Conservation (phyloP, 1,140 invertebrate species). For the Latrodectus geometricus region DNA sequence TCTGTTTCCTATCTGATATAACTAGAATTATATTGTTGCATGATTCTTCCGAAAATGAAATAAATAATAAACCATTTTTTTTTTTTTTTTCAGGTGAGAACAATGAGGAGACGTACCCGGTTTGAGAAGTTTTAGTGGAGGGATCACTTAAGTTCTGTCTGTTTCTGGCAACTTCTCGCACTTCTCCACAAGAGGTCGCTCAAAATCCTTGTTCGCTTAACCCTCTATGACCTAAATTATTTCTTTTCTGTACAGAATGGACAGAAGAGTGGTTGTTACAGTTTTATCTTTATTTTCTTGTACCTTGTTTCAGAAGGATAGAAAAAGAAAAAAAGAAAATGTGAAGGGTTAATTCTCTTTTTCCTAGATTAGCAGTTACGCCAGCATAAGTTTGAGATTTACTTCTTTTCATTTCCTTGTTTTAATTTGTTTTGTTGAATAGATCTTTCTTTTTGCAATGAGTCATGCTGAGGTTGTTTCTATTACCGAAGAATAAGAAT, state of each 20-base stretch:
- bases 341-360: too few relatives aligned
- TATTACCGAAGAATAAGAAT: not conserved
- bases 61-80: too few relatives aligned
- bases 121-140: constrained; percentile 10
- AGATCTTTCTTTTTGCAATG: not conserved
- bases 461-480: not conserved
- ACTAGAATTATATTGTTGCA: too few relatives aligned
- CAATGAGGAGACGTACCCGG: constrained; percentile 37
- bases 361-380: too few relatives aligned
- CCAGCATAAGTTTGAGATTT: not conserved
- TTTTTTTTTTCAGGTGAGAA: constrained; percentile 10
- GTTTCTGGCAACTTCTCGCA: not conserved
- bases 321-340: too few relatives aligned
- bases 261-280: not conserved
- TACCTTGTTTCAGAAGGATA: constrained; percentile 3
- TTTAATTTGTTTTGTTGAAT: not conserved
- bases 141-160: not conserved
- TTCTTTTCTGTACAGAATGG: constrained; percentile 11
- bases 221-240: constrained; percentile 53
- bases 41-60: too few relatives aligned
- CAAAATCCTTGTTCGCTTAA: constrained; percentile 51
- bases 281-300: constrained; percentile 11
- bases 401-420: not conserved
- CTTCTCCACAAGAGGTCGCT: constrained; percentile 19
- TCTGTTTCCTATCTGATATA: too few relatives aligned